phyloP scores from a whole-genome alignment of 2,797 vertebrate species.

The Propithecus perrieri region DNA sequence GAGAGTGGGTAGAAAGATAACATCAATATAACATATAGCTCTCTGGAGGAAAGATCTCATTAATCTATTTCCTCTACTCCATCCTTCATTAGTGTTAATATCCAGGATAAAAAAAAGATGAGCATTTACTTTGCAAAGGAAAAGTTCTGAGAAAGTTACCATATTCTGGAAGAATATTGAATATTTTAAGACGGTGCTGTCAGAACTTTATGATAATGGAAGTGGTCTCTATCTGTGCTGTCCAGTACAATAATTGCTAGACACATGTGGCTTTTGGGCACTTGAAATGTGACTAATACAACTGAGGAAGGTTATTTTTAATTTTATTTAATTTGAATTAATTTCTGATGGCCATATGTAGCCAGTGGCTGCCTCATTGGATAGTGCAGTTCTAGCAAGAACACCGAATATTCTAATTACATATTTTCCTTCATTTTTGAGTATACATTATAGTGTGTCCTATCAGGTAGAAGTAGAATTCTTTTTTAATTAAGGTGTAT shows the following conservation, averaged over 20 bases:
- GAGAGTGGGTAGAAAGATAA: background rate
- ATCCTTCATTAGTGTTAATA: background rate
- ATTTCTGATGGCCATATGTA: background rate
- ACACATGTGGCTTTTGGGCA: background rate
- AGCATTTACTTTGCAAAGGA: background rate
- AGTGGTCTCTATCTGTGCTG: background rate
- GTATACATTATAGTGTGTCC: background rate
- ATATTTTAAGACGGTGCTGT: background rate
- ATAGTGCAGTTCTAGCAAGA: background rate
- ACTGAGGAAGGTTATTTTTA: background rate
- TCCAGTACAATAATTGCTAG: background rate
- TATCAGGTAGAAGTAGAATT: background rate
- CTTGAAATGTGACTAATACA: background rate
- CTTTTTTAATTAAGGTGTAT: background rate
- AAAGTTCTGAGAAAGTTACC: background rate
- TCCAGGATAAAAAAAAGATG: background rate
- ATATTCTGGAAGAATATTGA: background rate
- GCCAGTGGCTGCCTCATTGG: background rate
- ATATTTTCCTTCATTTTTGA: background rate
- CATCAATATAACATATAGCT: background rate
- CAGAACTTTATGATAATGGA: background rate
- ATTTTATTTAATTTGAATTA: background rate
- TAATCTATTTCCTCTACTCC: background rate
- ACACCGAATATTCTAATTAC: background rate
- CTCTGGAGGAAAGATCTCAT: background rate